Base-by-base conservation (phyloP, 2,113 vertebrate species). In the Pipra filicauda region DNA sequence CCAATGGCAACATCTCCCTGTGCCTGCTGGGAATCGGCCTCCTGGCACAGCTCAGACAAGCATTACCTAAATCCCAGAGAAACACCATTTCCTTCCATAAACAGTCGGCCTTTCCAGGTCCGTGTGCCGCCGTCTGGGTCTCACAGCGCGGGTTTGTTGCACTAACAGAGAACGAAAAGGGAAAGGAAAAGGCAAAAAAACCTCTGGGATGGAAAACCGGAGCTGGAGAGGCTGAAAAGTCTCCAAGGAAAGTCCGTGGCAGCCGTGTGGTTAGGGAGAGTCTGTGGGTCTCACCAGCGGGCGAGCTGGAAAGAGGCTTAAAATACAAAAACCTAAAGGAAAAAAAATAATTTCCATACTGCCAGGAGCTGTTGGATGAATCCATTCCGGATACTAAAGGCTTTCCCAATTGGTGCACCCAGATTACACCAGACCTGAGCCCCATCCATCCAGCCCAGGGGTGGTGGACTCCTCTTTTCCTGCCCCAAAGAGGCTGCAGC, bases 311-410 rank as follows among this genome's bases (percentile, higher is more conserved):
- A 77, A 74, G 39, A 64, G 20, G 51, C 39, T 93, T 71, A 13
- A 37, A 79, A 90, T 55, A 55, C 23, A 30, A 49, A 85, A 82
- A 71, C 20, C 6, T 2, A 12, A 43, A 64, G 15, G 20, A 0
- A 1, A 26, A 39, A 48, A 16, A 30, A 14, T 11, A 3, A 20
- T 27, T 71, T 75, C 30, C 2, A 0, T 26, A 44, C 71, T 39
- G 30, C 26, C 12, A 20, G 66, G 49, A 91, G 41, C 41, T 2
- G 11, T 3, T 28, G 78, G 62, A 17, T 33, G 39, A 64, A 19
- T 30, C 49, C 2, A 17, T 4, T 22, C 2, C 0, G 0, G 59
- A 5, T 8, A 9, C 4, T 6, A 1, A 58, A 66, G 57, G 71
- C 15, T 89, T 48, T 24, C 21, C 33, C 48, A 35, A 5, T 26